phyloP scores from a whole-genome alignment of 2,888 invertebrate genomes.

The Koerneria pararmatus region DNA sequence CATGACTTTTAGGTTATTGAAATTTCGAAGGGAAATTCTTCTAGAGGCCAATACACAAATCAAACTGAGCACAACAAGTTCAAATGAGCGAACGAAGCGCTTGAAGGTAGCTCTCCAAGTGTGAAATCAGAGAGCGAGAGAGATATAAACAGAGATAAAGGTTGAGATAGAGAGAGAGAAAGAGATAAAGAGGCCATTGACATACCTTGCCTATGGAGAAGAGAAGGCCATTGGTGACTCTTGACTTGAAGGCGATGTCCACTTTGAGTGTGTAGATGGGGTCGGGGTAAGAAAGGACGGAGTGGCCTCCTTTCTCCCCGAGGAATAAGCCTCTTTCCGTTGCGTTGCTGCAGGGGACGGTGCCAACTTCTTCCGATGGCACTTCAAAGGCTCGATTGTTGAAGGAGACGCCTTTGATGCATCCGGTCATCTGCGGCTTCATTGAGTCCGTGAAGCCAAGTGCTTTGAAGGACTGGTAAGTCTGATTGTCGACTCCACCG shows the following conservation, averaged over 20 bases:
- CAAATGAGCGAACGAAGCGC: too few relatives aligned
- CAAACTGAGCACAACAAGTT: too few relatives aligned
- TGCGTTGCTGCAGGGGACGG: slow-evolving; percentile 56
- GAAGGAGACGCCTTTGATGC: slow-evolving; percentile 60
- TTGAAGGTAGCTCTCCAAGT: too few relatives aligned
- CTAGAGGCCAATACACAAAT: too few relatives aligned
- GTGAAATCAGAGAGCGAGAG: too few relatives aligned
- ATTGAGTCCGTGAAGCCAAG: slow-evolving; percentile 45
- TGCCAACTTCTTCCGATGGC: slow-evolving; percentile 29
- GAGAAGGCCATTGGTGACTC: slow-evolving; percentile 50
- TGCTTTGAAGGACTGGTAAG: slow-evolving; percentile 30
- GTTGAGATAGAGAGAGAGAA: neutral
- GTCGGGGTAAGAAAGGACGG: slow-evolving; percentile 47
- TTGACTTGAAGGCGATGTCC: slow-evolving; percentile 55
- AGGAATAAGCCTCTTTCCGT: slow-evolving; percentile 62
- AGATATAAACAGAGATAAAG: too few relatives aligned
- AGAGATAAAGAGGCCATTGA: neutral
- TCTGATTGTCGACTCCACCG: slow-evolving; percentile 60
- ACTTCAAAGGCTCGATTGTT: slow-evolving; percentile 51
- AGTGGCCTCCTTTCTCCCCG: slow-evolving; percentile 61
- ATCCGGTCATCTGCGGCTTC: slow-evolving; percentile 60
- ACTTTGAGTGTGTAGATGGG: slow-evolving; percentile 46
- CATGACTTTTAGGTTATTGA: too few relatives aligned
- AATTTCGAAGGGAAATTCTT: too few relatives aligned
- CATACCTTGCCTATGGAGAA: slow-evolving; percentile 51